phyloP scores from a whole-genome alignment of 2,113 vertebrate genomes.

The Bettongia penicillata region DNA sequence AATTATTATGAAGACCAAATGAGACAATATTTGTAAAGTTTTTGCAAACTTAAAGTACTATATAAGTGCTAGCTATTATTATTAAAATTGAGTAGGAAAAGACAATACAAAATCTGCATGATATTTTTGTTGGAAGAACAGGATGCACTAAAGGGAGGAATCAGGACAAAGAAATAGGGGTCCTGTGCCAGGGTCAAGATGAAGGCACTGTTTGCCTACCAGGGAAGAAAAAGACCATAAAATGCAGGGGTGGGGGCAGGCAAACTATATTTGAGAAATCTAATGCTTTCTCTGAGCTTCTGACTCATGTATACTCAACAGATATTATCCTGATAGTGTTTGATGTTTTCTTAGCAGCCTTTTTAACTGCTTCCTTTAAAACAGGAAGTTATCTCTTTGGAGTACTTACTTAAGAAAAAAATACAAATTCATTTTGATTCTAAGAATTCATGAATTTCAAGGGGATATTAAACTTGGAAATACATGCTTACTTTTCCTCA shows the following conservation, averaged over 20 bases:
- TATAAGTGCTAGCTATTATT: background rate
- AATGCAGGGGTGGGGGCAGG: background rate
- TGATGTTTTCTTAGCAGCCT: conserved; percentile 38
- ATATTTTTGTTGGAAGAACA: background rate
- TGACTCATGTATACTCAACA: conserved; percentile 17
- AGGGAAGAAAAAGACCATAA: background rate
- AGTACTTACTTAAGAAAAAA: conserved; percentile 16
- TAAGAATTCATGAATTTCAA: conserved; percentile 52
- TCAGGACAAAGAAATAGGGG: background rate
- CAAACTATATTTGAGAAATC: background rate
- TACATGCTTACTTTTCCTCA: background rate
- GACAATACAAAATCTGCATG: background rate
- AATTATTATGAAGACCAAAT: background rate
- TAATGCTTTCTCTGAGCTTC: background rate
- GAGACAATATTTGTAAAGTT: background rate
- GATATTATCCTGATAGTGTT: conserved; percentile 1
- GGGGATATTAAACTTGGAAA: conserved; percentile 32
- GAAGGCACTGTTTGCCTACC: background rate
- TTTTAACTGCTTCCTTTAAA: conserved; percentile 44
- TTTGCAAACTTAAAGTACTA: background rate
- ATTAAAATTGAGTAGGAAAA: background rate
- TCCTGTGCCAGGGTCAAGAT: background rate
- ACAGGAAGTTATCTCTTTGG: conserved; percentile 46
- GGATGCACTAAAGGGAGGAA: background rate
- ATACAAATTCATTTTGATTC: conserved; percentile 19